Base-by-base conservation (phyloP, 1,140 invertebrate genomes). In the Drosophila serrata region DNA sequence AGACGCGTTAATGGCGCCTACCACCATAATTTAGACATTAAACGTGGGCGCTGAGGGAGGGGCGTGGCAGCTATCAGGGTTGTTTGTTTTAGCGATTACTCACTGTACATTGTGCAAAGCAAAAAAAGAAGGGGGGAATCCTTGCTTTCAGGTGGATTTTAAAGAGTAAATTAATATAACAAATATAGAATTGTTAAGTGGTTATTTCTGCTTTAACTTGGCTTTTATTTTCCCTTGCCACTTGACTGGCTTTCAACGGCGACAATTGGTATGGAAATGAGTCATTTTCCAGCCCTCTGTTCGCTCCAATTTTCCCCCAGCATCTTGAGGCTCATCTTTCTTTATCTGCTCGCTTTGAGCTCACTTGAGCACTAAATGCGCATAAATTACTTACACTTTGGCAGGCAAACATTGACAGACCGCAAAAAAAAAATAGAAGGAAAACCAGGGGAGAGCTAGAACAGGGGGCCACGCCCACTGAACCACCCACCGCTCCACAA, bases 311-410 rank as follows among this genome's bases (percentile, higher is more conserved):
- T 31, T 31, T 27, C 13, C 13, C 13, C 31, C 27, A 72, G 67
- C 68, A 73, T 73, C 69, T 73, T 59, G 67, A 73, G 69, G 69
- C 67, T 40, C 69, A 72, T 73, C 53, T 72, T 73, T 68, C 62
- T 76, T 76, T 76, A 55, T 65, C 51, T 55, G 43, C 42, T 72
- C 65, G 75, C 62, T 87, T 88, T 88, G 72, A 88, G 84, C 80
- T 72, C 85, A 88, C 84, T 88, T 90, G 58, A 90, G 84, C 80
- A 79, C 84, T 88, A 88, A 88, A 88, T 88, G 85, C 80, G 85
- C 84, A 88, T 88, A 88, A 88, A 88, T 90, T 88, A 90, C 80
- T 88, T 88, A 88, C 85, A 88, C 84, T 88, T 88, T 90, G 85
- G 63, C 85, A 78, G 72, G 85, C 85, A 88, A 88, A 88, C 84